These are phyloP conservation scores for Hirudo medicinalis DNA, from an alignment of 1,140 invertebrate species.

Conservation along the genomic window DNA sequence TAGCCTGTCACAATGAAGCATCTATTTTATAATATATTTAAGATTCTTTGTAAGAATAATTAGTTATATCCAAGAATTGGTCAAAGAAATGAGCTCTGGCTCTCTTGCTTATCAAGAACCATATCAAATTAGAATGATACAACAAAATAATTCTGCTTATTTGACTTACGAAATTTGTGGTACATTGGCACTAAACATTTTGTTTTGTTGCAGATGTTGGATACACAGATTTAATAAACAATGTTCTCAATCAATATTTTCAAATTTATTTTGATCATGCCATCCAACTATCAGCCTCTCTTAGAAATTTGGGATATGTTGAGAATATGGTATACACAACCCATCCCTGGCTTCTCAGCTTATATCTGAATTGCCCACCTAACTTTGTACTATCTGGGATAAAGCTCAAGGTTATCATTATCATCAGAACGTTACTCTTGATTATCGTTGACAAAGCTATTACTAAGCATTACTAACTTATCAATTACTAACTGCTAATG, in stretches of 20 bases:
- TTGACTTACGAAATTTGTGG: too few species aligned
- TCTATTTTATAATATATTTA: too few species aligned
- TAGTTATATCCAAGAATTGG: too few species aligned
- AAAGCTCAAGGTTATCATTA: conserved; percentile 27
- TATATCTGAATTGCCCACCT: conserved; percentile 34
- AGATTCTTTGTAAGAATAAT: too few species aligned
- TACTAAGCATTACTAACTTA: not conserved
- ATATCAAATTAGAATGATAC: too few species aligned
- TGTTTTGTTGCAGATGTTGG: conserved; percentile 31
- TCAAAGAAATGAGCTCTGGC: too few species aligned
- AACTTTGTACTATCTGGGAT: conserved; percentile 27
- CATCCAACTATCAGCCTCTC: conserved; percentile 23
- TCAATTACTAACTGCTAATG: not conserved
- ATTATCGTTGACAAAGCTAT: not conserved
- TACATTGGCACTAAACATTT: not conserved
- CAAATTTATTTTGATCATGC: conserved; percentile 30
- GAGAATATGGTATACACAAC: conserved; percentile 33
- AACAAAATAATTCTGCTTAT: too few species aligned
- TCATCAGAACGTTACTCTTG: too few species aligned
- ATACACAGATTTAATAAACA: conserved; percentile 30
- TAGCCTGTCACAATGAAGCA: too few species aligned
- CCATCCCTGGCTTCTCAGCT: conserved; percentile 33
- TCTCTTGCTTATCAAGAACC: too few species aligned
- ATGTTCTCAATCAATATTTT: conserved; percentile 32
- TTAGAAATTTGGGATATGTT: conserved; percentile 25